Percentiles rank a stretch among this genome's conserved stretches.
Evolutionary conservation across 2,113 vertebrate species (phyloP).

Genomic region (Thalassoma bifasciatum): DNA sequence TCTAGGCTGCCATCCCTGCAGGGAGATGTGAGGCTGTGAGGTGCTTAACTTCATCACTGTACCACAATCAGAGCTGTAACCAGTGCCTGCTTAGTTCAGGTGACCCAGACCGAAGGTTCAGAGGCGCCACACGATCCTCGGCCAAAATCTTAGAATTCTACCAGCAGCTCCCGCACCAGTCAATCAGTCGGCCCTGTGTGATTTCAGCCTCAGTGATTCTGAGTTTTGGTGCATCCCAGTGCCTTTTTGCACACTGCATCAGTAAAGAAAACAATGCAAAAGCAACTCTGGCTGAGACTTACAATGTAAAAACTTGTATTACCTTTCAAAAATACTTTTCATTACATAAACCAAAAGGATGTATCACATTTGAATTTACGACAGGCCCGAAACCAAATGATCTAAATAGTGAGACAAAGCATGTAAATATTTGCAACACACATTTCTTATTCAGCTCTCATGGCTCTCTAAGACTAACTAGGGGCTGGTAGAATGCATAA

Average conservation of each 20-base stretch:
- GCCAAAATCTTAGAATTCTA: conserved; percentile 64
- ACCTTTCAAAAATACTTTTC: conserved; percentile 8
- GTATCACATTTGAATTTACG: conserved; percentile 18
- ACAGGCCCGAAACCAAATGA: conserved; percentile 27
- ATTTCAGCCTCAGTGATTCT: conserved; percentile 78
- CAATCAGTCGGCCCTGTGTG: conserved; percentile 70
- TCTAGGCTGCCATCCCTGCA: conserved; percentile 57
- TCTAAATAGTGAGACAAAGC: conserved; percentile 48
- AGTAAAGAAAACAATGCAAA: conserved; percentile 47
- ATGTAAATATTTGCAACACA: conserved; percentile 53
- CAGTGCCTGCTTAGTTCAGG: conserved; percentile 54
- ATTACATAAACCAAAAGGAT: conserved; percentile 10
- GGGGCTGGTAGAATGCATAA: conserved; percentile 51
- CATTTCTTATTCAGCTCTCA: conserved; percentile 34
- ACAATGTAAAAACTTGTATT: conserved; percentile 4
- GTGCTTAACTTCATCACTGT: conserved; percentile 68
- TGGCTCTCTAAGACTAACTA: conserved; percentile 47
- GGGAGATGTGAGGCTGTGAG: conserved; percentile 56
- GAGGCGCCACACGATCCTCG: conserved; percentile 36
- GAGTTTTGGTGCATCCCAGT: conserved; percentile 64
- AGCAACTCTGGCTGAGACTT: conserved; percentile 16
- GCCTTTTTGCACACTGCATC: conserved; percentile 50
- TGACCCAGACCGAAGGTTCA: conserved; percentile 52
- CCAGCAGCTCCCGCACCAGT: conserved; percentile 60
- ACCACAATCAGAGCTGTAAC: conserved; percentile 62